Conservation (phyloP, 2,113 vertebrate genomes). For the Furnarius figulus region DNA sequence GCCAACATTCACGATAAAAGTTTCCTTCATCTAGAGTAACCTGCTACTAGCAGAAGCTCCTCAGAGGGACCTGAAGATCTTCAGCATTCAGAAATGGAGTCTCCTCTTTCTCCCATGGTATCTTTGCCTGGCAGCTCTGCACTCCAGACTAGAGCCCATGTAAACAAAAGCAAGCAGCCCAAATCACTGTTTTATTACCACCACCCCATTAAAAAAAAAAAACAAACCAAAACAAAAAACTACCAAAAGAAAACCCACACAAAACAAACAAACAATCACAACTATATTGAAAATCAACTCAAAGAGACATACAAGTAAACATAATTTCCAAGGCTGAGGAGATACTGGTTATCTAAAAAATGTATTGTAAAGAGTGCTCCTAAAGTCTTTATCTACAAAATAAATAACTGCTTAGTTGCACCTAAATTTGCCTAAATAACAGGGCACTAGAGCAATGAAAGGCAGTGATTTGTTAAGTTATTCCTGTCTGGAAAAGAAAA, state of each 20-base stretch:
- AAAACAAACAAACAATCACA: background rate
- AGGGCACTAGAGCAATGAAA: background rate
- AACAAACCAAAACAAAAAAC: no score
- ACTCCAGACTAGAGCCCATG: background rate
- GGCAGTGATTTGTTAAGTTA: background rate
- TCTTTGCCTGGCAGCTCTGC: background rate
- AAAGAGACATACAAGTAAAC: background rate
- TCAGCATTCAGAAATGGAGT: background rate
- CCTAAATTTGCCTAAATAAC: background rate
- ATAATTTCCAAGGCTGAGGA: background rate
- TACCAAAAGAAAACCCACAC: no score
- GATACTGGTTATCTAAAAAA: background rate
- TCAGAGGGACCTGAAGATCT: background rate
- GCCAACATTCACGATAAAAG: background rate
- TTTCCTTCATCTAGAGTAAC: background rate
- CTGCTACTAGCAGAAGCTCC: background rate
- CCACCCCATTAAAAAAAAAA: accelerated
- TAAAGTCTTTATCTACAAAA: background rate
- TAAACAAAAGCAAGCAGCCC: background rate
- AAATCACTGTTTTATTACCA: background rate
- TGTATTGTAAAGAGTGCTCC: background rate
- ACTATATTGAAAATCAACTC: background rate
- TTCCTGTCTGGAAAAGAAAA: background rate
- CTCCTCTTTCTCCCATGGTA: background rate
- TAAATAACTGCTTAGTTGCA: background rate